A percentile compares a stretch with the other conserved stretches of the same genome.
These are phyloP conservation scores for Patiria pectinifera DNA, from an alignment of 53 echinoderm and acorn worm species.

Conservation along the genomic window DNA sequence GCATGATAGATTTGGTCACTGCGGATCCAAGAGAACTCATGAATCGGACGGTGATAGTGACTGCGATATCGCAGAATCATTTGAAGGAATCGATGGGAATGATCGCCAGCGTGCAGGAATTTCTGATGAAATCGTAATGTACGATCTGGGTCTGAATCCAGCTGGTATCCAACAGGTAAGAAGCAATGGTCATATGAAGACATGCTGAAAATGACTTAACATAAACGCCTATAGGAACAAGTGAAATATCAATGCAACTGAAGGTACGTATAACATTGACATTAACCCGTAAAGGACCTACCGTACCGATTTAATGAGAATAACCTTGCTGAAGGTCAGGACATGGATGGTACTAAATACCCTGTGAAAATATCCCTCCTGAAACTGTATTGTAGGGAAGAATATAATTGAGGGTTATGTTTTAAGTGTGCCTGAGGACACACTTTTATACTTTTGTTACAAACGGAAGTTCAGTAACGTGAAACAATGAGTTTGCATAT, in stretches of 20 bases:
- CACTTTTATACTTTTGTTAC: too few species aligned
- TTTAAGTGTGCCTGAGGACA: too few species aligned
- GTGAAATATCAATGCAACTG: neutral
- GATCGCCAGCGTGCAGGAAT: slow-evolving; percentile 34
- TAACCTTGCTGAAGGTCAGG: too few species aligned
- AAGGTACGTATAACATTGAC: neutral
- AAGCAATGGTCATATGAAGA: neutral
- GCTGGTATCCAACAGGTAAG: neutral
- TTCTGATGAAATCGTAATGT: slow-evolving; percentile 4
- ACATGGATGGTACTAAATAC: too few species aligned
- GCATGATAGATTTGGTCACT: neutral
- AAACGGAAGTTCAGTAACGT: too few species aligned
- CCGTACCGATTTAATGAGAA: too few species aligned
- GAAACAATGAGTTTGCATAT: too few species aligned
- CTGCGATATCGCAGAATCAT: slow-evolving; percentile 35
- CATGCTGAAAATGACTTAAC: neutral
- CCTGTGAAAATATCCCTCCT: too few species aligned
- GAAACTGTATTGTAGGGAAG: too few species aligned
- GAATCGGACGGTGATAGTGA: slow-evolving; percentile 27
- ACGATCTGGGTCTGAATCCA: slow-evolving; percentile 2
- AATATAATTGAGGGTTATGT: too few species aligned
- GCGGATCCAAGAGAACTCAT: slow-evolving; percentile 1
- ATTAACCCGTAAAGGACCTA: too few species aligned
- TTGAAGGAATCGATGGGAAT: slow-evolving; percentile 40
- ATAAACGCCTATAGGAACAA: neutral